Evolutionary conservation across 2,113 vertebrate genomes (phyloP), one percentile per base, ranked within the genome.

Genomic region (Chionomys nivalis): DNA sequence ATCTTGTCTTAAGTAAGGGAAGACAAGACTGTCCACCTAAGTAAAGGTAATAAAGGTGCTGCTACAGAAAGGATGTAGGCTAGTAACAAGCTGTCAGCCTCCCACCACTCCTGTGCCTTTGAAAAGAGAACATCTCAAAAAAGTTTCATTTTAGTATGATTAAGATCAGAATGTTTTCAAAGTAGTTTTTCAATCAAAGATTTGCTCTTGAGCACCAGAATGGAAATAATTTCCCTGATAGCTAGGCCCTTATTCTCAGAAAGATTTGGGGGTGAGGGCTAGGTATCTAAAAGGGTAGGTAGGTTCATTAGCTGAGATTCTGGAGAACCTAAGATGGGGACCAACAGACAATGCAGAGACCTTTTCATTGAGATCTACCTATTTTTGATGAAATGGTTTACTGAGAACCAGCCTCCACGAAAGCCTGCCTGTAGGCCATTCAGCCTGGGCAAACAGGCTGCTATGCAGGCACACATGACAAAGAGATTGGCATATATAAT

Each of bases 111-210:
- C 28, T 61, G 23, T 42, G 31, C n/a, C 68, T 94, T 96, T 94
- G 63, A 94, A 87, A 90, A 94, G 72, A 52, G n/a, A 95, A 90
- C 10, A 87, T 42, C 55, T 87, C n/a, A 36, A 73, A 88, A 23
- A 86, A 23, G 8, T 66, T 87, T 75, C 39, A n/a, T 87, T 96
- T 96, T 91, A 91, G 93, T 95, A 87, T 65, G 58, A 66, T 96
- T 24, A 90, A 65, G 63, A 78, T 91, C 87, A 85, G 88, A 95
- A 73, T 83, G 26, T 82, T 89, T 93, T 91, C 79, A 93, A 87
- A 94, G 58, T 89, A 73, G 70, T 61, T 83, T 96, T 97, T 96
- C 73, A 85, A 87, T 87, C 31, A 89, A 66, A 90, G 44, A 17
- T 92, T 90, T 94, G 66, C 81, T 68, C 31, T 68, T 92, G 78